A percentile compares a stretch with the other conserved stretches of the same genome.
These are phyloP conservation scores for Phycodurus eques DNA, from an alignment of 2,113 vertebrate species.

Conservation along the genomic window DNA sequence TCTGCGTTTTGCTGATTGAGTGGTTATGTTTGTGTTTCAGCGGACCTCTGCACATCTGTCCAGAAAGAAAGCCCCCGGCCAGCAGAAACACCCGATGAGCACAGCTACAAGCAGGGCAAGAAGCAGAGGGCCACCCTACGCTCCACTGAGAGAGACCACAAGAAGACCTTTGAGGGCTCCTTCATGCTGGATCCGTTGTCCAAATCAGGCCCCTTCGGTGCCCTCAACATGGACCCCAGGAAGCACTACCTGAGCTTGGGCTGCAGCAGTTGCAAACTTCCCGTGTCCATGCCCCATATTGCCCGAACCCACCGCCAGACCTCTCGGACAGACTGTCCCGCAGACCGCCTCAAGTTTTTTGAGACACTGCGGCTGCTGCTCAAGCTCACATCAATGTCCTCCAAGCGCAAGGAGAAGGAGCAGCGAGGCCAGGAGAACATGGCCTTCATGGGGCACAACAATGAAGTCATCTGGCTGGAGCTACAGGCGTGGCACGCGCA, in stretches of 20 bases:
- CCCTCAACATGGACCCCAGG: conserved; percentile 88
- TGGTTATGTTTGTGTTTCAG: conserved; percentile 41
- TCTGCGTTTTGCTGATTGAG: conserved; percentile 1
- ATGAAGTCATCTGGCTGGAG: conserved; percentile 97
- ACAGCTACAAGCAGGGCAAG: conserved; percentile 87
- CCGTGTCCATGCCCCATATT: conserved; percentile 86
- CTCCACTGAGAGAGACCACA: conserved; percentile 88
- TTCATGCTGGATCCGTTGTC: conserved; percentile 91
- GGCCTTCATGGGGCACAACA: conserved; percentile 89
- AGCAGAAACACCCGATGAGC: conserved; percentile 78
- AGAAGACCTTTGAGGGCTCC: conserved; percentile 89
- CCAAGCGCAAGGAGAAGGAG: conserved; percentile 98
- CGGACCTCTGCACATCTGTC: conserved; percentile 74
- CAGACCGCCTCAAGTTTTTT: conserved; percentile 96
- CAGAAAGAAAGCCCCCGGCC: conserved; percentile 70
- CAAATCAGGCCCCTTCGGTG: conserved; percentile 77
- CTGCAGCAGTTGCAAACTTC: conserved; percentile 88
- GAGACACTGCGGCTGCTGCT: conserved; percentile 94
- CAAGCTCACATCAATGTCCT: conserved; percentile 98
- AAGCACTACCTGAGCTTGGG: conserved; percentile 98
- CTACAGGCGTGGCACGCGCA: conserved; percentile 98
- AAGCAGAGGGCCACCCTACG: conserved; percentile 83
- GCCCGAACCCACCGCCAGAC: conserved; percentile 91
- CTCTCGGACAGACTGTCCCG: conserved; percentile 92
- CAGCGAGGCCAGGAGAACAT: conserved; percentile 91